A percentile compares a stretch with the other conserved stretches of the same genome.
phyloP scores from a whole-genome alignment of 2,797 vertebrate species.

The Mormyrus proboscirostris region DNA sequence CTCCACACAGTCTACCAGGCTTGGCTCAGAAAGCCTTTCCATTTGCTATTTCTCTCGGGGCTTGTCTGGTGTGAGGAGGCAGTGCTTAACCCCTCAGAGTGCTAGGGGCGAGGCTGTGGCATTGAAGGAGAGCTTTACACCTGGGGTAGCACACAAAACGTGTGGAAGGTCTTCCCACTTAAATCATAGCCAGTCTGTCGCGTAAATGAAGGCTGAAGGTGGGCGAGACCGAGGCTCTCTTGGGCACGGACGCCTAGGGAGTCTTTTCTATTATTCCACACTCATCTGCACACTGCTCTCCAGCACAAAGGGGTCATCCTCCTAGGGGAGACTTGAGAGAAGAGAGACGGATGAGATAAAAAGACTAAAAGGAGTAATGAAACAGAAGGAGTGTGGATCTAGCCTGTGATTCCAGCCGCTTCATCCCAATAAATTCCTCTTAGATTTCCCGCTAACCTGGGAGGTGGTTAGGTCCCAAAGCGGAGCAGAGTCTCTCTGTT shows the following conservation, averaged over 20 bases:
- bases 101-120: background rate
- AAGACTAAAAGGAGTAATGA: background rate
- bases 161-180: background rate
- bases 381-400: background rate
- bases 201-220: background rate
- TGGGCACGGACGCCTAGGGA: background rate
- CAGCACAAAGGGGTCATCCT: background rate
- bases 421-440: slow-evolving; percentile 15
- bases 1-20: background rate
- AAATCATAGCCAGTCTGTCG: background rate
- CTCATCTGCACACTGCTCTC: background rate
- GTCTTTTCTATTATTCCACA: background rate
- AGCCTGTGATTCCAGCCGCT: background rate
- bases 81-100: slow-evolving; percentile 12
- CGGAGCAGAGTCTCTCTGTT: background rate
- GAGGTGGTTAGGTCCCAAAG: background rate
- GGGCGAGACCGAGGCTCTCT: background rate
- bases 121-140: background rate
- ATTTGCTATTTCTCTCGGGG: background rate
- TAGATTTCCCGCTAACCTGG: background rate
- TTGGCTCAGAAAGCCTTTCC: background rate
- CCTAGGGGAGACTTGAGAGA: background rate
- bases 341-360: background rate
- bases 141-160: background rate
- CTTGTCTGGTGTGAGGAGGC: slow-evolving; percentile 3